These are phyloP conservation scores for Pleuronectes platessa DNA, from an alignment of 2,113 vertebrate species.

Conservation along the genomic window DNA sequence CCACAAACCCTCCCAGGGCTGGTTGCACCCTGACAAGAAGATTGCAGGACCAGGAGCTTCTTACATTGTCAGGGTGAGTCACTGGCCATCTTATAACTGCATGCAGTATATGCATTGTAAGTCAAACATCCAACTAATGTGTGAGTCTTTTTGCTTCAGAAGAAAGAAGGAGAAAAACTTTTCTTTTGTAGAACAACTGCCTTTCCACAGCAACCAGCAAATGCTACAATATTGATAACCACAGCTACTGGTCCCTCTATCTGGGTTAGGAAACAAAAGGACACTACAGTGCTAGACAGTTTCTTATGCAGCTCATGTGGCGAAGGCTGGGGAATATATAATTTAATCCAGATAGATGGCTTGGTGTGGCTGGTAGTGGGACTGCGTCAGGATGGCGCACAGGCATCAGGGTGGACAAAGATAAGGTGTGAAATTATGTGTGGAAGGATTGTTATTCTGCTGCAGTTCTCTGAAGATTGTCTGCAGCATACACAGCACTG, in stretches of 20 bases:
- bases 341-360: slow-evolving; percentile 75
- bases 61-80: slow-evolving; percentile 95
- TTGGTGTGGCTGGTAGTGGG: slow-evolving; percentile 47
- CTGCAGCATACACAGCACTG: background rate
- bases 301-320: slow-evolving; percentile 72
- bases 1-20: slow-evolving; percentile 95
- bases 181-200: slow-evolving; percentile 1
- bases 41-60: slow-evolving; percentile 91
- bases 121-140: background rate
- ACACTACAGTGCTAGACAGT: slow-evolving; percentile 49
- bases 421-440: slow-evolving; percentile 43
- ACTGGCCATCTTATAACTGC: background rate
- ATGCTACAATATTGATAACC: slow-evolving; percentile 15
- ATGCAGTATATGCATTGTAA: background rate
- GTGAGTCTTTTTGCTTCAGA: background rate
- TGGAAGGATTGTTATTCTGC: slow-evolving; percentile 25
- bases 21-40: slow-evolving; percentile 93
- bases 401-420: slow-evolving; percentile 36
- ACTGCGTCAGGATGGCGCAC: slow-evolving; percentile 54
- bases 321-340: slow-evolving; percentile 66
- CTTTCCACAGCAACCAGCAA: background rate
- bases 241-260: slow-evolving; percentile 22
- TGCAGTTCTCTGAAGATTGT: slow-evolving; percentile 2
- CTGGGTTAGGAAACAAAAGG: slow-evolving; percentile 47
- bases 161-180: background rate